These are phyloP conservation scores for Phthorimaea operculella DNA, from an alignment of 1,140 invertebrate species.

Conservation along the genomic window DNA sequence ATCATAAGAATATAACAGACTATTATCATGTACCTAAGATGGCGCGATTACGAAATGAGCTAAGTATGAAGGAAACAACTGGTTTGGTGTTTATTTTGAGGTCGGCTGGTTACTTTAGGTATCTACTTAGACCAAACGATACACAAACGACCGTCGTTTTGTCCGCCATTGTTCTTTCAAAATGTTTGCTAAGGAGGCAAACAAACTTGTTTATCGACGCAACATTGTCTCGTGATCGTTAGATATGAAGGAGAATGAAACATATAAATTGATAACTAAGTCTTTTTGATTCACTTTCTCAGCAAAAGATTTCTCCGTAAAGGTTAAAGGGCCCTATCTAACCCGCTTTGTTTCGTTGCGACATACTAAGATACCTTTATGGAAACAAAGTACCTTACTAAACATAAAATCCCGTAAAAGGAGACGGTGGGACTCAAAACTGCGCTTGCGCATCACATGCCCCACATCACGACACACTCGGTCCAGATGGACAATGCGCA, in stretches of 20 bases:
- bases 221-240: background rate
- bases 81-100: slow-evolving; percentile 11
- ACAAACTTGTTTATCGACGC: background rate
- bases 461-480: slow-evolving; percentile 16
- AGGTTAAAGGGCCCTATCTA: too few species aligned
- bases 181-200: background rate
- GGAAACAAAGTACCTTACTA: too few species aligned
- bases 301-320: too few species aligned
- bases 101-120: background rate
- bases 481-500: slow-evolving; percentile 32
- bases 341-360: too few species aligned
- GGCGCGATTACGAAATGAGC: slow-evolving; percentile 18
- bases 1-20: slow-evolving; percentile 15
- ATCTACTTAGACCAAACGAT: background rate
- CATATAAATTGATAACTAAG: too few species aligned
- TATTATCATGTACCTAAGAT: slow-evolving; percentile 24
- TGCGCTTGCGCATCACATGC: slow-evolving; percentile 15
- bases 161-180: background rate
- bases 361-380: too few species aligned
- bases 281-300: too few species aligned
- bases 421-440: background rate
- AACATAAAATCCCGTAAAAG: background rate
- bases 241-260: too few species aligned
- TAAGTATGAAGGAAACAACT: slow-evolving; percentile 9
- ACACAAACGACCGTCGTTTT: background rate